Base-by-base conservation (phyloP, 2,888 invertebrate genomes). In the Drosophila sordidapex region DNA sequence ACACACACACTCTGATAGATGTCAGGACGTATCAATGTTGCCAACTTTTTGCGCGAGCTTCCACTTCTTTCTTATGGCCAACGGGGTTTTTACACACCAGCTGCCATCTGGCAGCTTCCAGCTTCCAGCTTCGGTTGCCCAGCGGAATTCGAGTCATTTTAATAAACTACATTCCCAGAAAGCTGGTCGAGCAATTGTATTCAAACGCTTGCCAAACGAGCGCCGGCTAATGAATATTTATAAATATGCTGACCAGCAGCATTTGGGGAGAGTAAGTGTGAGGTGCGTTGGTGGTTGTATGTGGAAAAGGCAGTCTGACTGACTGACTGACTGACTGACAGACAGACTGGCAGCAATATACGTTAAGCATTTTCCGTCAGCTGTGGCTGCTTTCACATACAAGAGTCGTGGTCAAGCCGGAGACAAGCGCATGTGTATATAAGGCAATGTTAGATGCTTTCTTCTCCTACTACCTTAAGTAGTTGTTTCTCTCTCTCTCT, bases 191-290 rank as follows among this genome's bases (percentile, higher is more conserved):
- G 59, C 59, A 73, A 62, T 69, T 71, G 66, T 63, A 70, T 53
- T 75, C 70, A 61, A 73, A 64, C 57, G 69, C 59, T 64, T 60
- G 68, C 58, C 46, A 15, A 46, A 46, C 25, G 46, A 46, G 25
- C 15, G 25, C 75, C 67, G 79, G 83, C 84, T 87, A 85, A 87
- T 87, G 83, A 84, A 87, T 84, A 84, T 84, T 84, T 85, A 85
- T 83, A 81, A 76, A 72, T 68, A 48, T 29, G 27, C 51, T 61
- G 62, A 58, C 48, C 54, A 59, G 38, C 46, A 35, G 29, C 27
- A 46, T 54, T 53, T 33, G n/a, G 31, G 54, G 33, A 18, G 27
- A 27, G 58, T 46, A 13, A 15, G 29, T 31, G 18, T 33, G 43
- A 40, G 27, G 38, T 49, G 29, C 58, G n/a, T 38, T 8, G 7